Conservation (phyloP, 2,888 invertebrate genomes). For the Hyposoter dolosus region DNA sequence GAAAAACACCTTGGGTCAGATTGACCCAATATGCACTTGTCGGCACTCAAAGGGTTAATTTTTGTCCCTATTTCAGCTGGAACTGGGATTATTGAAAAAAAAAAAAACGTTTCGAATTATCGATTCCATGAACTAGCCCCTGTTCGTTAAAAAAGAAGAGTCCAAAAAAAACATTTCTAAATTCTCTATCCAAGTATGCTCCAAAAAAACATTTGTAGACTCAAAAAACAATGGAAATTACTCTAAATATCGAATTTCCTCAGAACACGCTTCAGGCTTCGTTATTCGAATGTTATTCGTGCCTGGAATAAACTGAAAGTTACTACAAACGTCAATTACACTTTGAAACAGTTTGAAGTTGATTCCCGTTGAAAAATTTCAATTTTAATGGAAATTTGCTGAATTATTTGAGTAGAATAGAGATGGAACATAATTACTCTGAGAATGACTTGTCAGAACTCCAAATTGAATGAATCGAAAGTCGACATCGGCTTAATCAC, state of each 20-base stretch:
- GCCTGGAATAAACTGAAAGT: neutral
- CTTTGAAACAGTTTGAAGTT: neutral
- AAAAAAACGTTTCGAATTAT: too few species aligned
- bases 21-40: too few species aligned
- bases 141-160: too few species aligned
- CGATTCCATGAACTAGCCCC: too few species aligned
- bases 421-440: neutral
- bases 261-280: neutral
- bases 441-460: constrained; percentile 34
- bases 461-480: constrained; percentile 34
- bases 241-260: neutral
- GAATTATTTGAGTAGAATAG: neutral
- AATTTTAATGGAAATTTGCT: neutral
- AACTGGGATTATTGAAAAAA: too few species aligned
- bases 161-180: too few species aligned
- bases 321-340: neutral
- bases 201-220: neutral
- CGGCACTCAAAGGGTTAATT: too few species aligned
- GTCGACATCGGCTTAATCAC: constrained; percentile 32
- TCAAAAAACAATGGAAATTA: neutral
- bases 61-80: too few species aligned
- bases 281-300: neutral
- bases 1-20: too few species aligned
- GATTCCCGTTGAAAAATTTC: neutral
- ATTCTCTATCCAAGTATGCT: too few species aligned